phyloP scores from a whole-genome alignment of 2,113 vertebrate species.

The Calyptomena viridis region DNA sequence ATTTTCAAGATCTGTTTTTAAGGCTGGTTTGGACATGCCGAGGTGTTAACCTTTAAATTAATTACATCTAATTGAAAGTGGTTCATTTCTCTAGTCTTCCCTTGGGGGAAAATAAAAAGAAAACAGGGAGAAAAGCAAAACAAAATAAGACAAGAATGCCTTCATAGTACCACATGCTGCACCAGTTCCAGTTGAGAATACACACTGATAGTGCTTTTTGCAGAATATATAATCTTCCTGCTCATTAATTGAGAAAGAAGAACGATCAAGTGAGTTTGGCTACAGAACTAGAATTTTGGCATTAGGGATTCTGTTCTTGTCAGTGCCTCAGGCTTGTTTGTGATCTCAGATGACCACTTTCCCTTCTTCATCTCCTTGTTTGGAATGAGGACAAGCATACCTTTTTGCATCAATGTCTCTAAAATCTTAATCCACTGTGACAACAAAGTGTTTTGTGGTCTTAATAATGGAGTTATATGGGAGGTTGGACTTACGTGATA shows the following conservation, averaged over 20 bases:
- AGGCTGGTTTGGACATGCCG: background rate
- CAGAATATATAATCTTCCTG: background rate
- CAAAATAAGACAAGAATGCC: background rate
- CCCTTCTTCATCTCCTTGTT: background rate
- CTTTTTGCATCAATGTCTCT: slow-evolving; percentile 1
- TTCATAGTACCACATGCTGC: background rate
- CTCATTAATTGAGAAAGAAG: background rate
- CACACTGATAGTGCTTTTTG: background rate
- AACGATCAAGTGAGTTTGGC: background rate
- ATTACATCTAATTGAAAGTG: background rate
- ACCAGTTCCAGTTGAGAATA: background rate
- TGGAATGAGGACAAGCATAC: slow-evolving; percentile 33
- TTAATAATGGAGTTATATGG: background rate
- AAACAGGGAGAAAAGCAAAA: background rate
- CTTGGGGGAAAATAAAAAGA: background rate
- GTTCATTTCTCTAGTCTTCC: background rate
- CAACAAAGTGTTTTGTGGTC: background rate
- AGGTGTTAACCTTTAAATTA: background rate
- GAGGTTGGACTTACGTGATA: background rate
- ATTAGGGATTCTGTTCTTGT: slow-evolving; percentile 23
- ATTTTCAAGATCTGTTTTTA: background rate
- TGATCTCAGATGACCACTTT: slow-evolving; percentile 33
- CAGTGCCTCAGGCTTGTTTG: background rate
- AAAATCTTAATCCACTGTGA: background rate
- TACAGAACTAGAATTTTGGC: slow-evolving; percentile 30